phyloP scores from a whole-genome alignment of 2,113 vertebrate genomes.

The Ictalurus furcatus region DNA sequence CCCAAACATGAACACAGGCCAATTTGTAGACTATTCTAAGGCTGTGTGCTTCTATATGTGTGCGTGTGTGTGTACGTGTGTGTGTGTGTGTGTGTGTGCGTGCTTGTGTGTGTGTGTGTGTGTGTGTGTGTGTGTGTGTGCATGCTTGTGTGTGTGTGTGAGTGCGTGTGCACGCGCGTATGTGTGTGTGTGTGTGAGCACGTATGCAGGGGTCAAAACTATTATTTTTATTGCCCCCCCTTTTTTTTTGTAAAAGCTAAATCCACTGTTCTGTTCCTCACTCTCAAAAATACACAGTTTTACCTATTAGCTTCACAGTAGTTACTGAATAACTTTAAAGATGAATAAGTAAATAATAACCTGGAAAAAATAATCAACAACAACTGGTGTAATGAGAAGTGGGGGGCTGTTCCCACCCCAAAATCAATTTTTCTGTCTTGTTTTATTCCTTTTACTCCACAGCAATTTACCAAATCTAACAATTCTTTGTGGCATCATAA shows the following conservation, averaged over 20 bases:
- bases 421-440: not conserved
- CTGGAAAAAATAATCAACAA: not conserved
- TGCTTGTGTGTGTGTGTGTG: too few species aligned
- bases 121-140: not conserved
- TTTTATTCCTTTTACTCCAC: not conserved
- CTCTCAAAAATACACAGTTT: not conserved
- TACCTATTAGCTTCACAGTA: not conserved
- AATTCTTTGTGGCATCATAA: not conserved
- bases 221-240: not conserved
- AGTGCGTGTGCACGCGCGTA: not conserved
- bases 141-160: not conserved
- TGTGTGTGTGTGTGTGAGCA: not conserved
- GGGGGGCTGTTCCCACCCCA: not conserved
- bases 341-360: not conserved
- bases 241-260: not conserved
- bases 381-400: not conserved
- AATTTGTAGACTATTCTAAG: conserved; percentile 34
- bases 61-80: not conserved
- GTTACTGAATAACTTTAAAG: not conserved
- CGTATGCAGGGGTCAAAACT: not conserved
- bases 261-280: not conserved
- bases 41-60: not conserved
- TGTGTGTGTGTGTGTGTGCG: not conserved
- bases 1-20: conserved; percentile 21
- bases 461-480: not conserved